Evolutionary conservation across 2,888 invertebrate species (phyloP).

Genomic region (Xestia rhomboidea): DNA sequence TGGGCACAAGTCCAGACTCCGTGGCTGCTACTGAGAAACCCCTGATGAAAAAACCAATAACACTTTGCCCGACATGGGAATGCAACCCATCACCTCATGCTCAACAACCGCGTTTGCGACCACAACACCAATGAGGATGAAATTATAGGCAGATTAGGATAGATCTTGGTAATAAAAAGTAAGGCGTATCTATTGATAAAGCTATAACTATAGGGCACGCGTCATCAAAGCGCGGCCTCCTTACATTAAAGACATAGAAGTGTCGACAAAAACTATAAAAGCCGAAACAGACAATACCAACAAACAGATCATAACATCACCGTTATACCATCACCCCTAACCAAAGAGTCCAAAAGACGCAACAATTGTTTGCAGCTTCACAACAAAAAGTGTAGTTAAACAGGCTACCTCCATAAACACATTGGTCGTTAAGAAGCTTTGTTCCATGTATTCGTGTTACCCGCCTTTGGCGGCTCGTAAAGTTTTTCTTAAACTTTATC

Average conservation of each 20-base stretch:
- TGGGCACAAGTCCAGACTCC: neutral
- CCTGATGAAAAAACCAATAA: neutral
- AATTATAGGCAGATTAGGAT: neutral
- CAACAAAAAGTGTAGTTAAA: slow-evolving; percentile 77
- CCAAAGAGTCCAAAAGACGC: slow-evolving; percentile 64
- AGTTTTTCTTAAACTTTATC: slow-evolving; percentile 79
- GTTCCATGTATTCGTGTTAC: slow-evolving; percentile 77
- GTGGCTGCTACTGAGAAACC: neutral
- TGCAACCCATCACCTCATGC: neutral
- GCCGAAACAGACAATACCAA: slow-evolving; percentile 28
- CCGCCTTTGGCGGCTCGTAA: slow-evolving; percentile 85
- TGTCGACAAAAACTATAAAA: slow-evolving; percentile 31
- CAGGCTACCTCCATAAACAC: slow-evolving; percentile 81
- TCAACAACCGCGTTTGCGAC: neutral
- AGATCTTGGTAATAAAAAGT: neutral
- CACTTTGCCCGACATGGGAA: neutral
- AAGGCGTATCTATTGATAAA: slow-evolving; percentile 12
- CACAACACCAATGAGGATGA: neutral
- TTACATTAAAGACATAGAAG: slow-evolving; percentile 33
- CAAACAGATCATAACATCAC: slow-evolving; percentile 65
- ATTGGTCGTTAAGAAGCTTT: slow-evolving; percentile 80
- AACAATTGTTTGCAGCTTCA: slow-evolving; percentile 71
- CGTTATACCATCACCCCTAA: slow-evolving; percentile 71
- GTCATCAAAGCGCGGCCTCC: slow-evolving; percentile 27
- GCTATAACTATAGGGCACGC: slow-evolving; percentile 23